Percentiles rank a stretch among this genome's conserved stretches.
Evolutionary conservation across 2,888 invertebrate genomes (phyloP).

Genomic region (Lasioglossum malachurum): DNA sequence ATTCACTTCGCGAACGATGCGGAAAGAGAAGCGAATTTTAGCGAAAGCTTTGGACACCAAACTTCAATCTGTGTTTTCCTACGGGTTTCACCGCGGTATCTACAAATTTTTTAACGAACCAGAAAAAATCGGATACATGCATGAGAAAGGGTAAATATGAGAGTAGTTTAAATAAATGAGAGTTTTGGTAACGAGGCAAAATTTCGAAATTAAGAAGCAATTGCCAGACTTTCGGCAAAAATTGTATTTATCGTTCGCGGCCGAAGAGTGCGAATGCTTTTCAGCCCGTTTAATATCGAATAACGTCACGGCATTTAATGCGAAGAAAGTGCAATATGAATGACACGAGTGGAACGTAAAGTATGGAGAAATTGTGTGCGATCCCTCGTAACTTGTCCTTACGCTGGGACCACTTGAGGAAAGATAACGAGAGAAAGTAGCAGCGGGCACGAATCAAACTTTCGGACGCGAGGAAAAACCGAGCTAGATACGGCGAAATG

Average conservation of each 20-base stretch:
- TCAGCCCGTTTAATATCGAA: background rate
- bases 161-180: too few species aligned
- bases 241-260: background rate
- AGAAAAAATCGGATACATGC: too few species aligned
- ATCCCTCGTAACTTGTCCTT: background rate
- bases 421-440: slow-evolving; percentile 3
- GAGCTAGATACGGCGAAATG: background rate
- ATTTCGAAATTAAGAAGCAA: background rate
- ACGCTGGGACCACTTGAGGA: background rate
- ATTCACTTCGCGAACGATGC: background rate
- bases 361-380: slow-evolving; percentile 5
- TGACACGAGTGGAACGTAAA: background rate
- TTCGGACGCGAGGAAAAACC: background rate
- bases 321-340: background rate
- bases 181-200: background rate
- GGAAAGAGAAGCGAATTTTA: background rate
- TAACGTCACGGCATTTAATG: background rate
- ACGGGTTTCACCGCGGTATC: background rate
- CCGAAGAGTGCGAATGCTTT: background rate
- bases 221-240: background rate
- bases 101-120: background rate
- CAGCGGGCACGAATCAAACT: background rate
- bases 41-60: background rate
- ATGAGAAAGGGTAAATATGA: too few species aligned
- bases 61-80: background rate